A percentile compares a stretch with the other conserved stretches of the same genome.
Conservation (phyloP, 1,140 invertebrate species). For the Luehdorfia chinensis region DNA sequence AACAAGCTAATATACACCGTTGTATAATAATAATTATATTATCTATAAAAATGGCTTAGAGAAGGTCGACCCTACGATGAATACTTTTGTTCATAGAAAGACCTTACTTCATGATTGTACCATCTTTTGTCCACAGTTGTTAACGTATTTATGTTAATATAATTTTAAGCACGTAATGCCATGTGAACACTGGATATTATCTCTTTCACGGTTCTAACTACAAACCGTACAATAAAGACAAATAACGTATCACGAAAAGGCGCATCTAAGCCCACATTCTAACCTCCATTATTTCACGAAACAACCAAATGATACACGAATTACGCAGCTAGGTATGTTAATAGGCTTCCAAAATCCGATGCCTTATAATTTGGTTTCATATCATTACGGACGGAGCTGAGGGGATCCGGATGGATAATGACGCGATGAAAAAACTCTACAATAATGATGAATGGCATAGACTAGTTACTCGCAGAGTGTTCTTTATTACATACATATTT, state of each 20-base stretch:
- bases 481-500: constrained; percentile 1
- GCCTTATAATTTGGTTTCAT: constrained; percentile 66
- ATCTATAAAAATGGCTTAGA: no score
- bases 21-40: no score
- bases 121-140: no score
- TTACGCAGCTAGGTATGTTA: constrained; percentile 54
- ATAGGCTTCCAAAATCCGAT: constrained; percentile 48
- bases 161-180: background rate
- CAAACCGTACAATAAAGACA: constrained; percentile 1
- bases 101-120: no score
- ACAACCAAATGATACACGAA: constrained; percentile 41
- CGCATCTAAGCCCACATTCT: background rate
- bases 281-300: constrained; percentile 25
- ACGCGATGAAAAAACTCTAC: constrained; percentile 42
- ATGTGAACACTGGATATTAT: background rate
- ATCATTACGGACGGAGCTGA: constrained; percentile 53
- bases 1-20: no score
- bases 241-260: background rate
- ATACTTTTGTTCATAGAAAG: no score
- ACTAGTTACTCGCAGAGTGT: constrained; percentile 27
- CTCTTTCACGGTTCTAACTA: background rate
- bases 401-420: constrained; percentile 53
- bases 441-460: constrained; percentile 54
- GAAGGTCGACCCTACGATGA: no score
- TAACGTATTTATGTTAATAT: no score